Base-by-base conservation (phyloP, 2,888 invertebrate species). In the Pseudanteris insignis region DNA sequence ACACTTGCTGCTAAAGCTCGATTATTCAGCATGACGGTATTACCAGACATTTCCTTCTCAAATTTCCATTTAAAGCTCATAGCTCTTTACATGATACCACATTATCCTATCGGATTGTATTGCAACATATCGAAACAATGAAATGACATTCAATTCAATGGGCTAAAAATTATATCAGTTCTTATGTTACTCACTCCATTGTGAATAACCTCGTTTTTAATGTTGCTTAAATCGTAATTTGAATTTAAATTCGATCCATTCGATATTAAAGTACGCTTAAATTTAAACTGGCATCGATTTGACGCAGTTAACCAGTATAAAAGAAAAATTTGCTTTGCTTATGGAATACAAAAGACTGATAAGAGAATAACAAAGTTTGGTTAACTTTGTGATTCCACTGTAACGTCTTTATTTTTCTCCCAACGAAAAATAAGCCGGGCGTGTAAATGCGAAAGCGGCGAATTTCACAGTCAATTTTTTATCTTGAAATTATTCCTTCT, bases 41-140 rank as follows among this genome's bases (percentile, higher is more conserved):
- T 30, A 57, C 43, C 44, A 43, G 48, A 50, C 57, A 57, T 57
- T 43, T 57, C 57, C 47, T 55, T 55, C 34, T 28, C 33, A 48
- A 41, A 57, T 57, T 57, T 41, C 37, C 30, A 57, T 48, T 57
- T 36, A 32, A 30, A 18, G n/a, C 36, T 28, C 38, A 46, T 9
- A 13, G 28, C 29, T 36, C 9, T 40, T 32, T 18, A 32, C 25
- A 18, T 18, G 26, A 32, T 30, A 30, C 11, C 21, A 25, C 21
- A 34, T 32, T 48, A 38, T 32, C 30, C 10, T 21, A 25, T 41
- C 34, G 15, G 28, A 40, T 25, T 25, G 15, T 24, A 14, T n/a
- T 28, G 13, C n/a, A n/a, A n/a, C n/a, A n/a, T n/a, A n/a, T n/a
- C n/a, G n/a, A n/a, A n/a, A n/a, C n/a, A n/a, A n/a, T n/a, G n/a